Conservation (phyloP, 2,113 vertebrate genomes). For the Cyanocitta stelleri region DNA sequence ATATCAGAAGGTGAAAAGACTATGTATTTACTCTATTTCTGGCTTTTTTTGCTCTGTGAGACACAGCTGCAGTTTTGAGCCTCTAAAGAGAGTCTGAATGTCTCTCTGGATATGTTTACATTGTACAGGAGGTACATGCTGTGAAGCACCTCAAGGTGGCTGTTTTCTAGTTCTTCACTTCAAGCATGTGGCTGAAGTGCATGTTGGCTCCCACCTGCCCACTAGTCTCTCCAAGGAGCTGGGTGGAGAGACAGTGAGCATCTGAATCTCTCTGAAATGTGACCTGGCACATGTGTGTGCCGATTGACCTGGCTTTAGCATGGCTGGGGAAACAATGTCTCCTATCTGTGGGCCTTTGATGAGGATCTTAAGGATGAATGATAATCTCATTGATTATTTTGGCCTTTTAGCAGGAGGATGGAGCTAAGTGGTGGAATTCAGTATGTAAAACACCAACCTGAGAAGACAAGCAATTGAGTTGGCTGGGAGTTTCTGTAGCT, state of each 20-base stretch:
- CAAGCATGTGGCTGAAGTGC: not conserved
- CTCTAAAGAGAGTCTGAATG: not conserved
- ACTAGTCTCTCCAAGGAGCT: not conserved
- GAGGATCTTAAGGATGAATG: not conserved
- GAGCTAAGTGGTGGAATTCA: not conserved
- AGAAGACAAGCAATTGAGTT: not conserved
- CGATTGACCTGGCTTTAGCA: accelerated
- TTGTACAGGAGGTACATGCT: not conserved
- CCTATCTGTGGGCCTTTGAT: not conserved
- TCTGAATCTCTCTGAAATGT: not conserved
- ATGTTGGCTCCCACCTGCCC: not conserved
- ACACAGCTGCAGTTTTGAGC: not conserved
- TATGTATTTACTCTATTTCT: not conserved
- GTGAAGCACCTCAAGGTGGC: not conserved
- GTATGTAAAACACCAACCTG: not conserved
- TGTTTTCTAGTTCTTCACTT: not conserved
- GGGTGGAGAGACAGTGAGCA: not conserved
- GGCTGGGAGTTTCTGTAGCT: not conserved
- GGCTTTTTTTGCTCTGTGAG: not conserved
- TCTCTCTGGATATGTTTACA: not conserved
- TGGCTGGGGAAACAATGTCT: not conserved
- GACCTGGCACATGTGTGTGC: not conserved
- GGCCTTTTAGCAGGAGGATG: not conserved
- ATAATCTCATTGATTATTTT: not conserved
- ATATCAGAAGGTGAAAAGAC: not conserved